A percentile compares a stretch with the other conserved stretches of the same genome.
Evolutionary conservation across 23 tunicate species (phyloP).

Genomic region (Trididemnum nubilum): DNA sequence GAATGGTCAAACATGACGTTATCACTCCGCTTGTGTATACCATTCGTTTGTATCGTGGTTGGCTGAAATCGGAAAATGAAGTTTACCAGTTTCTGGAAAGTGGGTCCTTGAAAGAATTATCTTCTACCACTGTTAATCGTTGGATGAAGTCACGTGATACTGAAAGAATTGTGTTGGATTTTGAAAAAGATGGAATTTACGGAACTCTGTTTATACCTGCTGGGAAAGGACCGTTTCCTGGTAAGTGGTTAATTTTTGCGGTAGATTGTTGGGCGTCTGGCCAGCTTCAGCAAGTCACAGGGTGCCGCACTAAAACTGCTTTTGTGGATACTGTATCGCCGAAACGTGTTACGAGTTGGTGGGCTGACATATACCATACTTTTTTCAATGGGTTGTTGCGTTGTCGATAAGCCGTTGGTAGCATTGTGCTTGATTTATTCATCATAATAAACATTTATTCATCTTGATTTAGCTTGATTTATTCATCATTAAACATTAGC

Average conservation of each 20-base stretch:
- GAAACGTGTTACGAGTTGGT: no score
- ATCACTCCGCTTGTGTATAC: constrained; percentile 24
- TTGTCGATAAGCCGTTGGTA: no score
- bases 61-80: not conserved
- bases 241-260: not conserved
- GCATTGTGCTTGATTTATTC: no score
- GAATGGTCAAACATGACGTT: constrained; percentile 24
- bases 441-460: no score
- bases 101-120: not conserved
- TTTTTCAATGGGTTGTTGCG: no score
- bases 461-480: no score
- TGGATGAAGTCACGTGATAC: constrained; percentile 39
- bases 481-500: no score
- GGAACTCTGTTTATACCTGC: constrained; percentile 39
- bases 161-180: constrained; percentile 26
- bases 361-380: no score
- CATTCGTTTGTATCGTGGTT: not conserved
- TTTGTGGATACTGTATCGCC: no score
- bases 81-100: not conserved
- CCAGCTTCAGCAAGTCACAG: no score
- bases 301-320: no score
- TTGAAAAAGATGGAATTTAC: constrained; percentile 28
- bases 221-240: constrained; percentile 42
- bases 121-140: constrained; percentile 7
- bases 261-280: not conserved